Evolutionary conservation across 1,140 invertebrate species (phyloP), one percentile per base, ranked within the genome.

Genomic region (Euborellia annulipes): DNA sequence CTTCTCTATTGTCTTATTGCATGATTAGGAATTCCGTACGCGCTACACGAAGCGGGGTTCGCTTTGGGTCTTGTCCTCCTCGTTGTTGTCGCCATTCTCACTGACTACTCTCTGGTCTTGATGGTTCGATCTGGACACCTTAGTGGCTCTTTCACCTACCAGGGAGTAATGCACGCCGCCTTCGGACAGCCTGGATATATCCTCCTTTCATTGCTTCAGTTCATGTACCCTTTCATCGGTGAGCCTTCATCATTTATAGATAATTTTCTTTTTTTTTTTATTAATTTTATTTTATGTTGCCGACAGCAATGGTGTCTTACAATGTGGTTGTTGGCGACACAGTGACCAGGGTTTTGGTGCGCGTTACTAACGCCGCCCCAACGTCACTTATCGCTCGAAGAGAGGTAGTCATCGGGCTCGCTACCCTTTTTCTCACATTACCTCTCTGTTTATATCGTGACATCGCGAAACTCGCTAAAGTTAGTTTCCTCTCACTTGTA

Each of bases 311-410:
- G 84, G 80, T 89, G 22, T 87, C 84, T 38, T 90, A 91, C 60
- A 90, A 91, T 60, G 78, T 90, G 3, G 86, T 90, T 22, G 85
- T 90, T 17, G 86, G 85, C 21, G 87, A 91, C 60, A 90, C 85
- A 1, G 70, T 89, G 16, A 88, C 85, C 1, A 89, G 87, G 64
- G 80, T 90, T 2, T 63, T 89, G 23, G 67, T 79, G 6, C 69
- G 85, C 45, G 61, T 79, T 22, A 71, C 72, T 45, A 66, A 68
- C 39, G 62, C 78, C 39, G 52, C 65, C 42, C 70, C 67, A 50
- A 58, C 71, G 55, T 66, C 71, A 16, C 54, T 82, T 13, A 61
- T 81, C 17, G 77, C 72, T 2, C 75, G 73, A 54, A 67, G 86
- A 36, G 73, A 88, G 62, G 73, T 85, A 51, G 78, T 90, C 43